Base-by-base conservation (phyloP, 2,797 vertebrate species). In the Xerus rutilus region DNA sequence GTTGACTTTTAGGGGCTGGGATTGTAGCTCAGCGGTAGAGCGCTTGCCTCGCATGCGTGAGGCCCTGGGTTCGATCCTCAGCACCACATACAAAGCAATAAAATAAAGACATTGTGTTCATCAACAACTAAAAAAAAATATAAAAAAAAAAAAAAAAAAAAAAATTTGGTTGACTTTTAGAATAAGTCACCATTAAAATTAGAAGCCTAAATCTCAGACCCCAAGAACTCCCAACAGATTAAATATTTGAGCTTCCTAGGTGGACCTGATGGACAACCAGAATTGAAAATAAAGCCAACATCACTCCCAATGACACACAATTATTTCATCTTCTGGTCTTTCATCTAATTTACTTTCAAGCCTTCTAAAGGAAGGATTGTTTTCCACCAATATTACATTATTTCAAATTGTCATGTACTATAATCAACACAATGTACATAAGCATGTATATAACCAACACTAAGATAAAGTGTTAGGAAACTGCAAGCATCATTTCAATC, bases 401-500 rank as follows among this genome's bases (percentile, higher is more conserved):
- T 47, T 52, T 89, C 23, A 76, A 14, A 74, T 84, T 32, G 93
- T 35, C 32, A 62, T 25, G 20, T 86, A 64, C 77, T 74, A 76
- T 47, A 79, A 78, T 62, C 76, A 91, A 70, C 5, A 70, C 8
- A 77, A 39, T 18, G 8, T 21, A 67, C 18, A 14, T 28, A 35
- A 65, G 13, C 39, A 39, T 15, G 7, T 73, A n/a, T 15, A 84
- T 65, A n/a, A 67, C 14, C 65, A 67, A 67, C 65, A 67, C 64
- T 76, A 81, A 91, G 7, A 67, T 45, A 82, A 95, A 86, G 35
- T 91, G 14, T 70, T 45, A 65, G 25, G 54, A 93, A 77, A 32
- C 17, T 2, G 39, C 64, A 87, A n/a, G 5, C 35, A 92, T 43
- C 77, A 93, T 82, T 95, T 87, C 54, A 84, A 85, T 83, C 23